A percentile compares a stretch with the other conserved stretches of the same genome.
Conservation (phyloP, 2,888 invertebrate species). For the Schrankia costaestrigalis region DNA sequence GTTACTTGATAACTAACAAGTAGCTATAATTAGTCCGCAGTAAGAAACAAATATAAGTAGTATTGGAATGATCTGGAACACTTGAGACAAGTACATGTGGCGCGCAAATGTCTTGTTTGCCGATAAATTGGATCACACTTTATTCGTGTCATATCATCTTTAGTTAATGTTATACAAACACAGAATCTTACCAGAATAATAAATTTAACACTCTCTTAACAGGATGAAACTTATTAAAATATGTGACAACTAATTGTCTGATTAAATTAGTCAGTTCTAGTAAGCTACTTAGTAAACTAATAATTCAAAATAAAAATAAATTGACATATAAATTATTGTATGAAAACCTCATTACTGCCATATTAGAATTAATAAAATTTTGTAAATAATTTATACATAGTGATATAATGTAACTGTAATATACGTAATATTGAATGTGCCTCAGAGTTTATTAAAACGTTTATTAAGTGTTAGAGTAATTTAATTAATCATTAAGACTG, state of each 20-base stretch:
- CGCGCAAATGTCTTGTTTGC: constrained; percentile 15
- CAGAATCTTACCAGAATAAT: too few species aligned
- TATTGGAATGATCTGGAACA: constrained; percentile 16
- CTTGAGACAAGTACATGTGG: constrained; percentile 10
- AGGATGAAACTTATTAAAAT: too few species aligned
- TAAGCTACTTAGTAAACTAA: too few species aligned
- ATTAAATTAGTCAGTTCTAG: too few species aligned
- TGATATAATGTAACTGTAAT: constrained; percentile 39
- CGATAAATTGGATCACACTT: too few species aligned
- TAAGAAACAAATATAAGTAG: too few species aligned
- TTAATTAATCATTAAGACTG: constrained; percentile 56
- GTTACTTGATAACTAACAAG: too few species aligned
- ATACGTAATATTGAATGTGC: constrained; percentile 76
- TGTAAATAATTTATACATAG: constrained; percentile 47
- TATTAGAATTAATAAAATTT: constrained; percentile 59
- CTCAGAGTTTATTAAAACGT: constrained; percentile 75
- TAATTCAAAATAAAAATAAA: constrained; percentile 6
- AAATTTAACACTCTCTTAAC: too few species aligned
- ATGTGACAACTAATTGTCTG: too few species aligned
- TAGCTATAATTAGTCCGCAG: too few species aligned
- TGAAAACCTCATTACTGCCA: constrained; percentile 75
- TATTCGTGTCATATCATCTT: too few species aligned
- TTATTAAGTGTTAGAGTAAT: constrained; percentile 55
- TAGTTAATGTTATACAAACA: too few species aligned
- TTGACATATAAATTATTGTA: constrained; percentile 13